These are phyloP conservation scores for Alloscopus bannaensis DNA, from an alignment of 2,888 invertebrate genomes.

Conservation along the genomic window DNA sequence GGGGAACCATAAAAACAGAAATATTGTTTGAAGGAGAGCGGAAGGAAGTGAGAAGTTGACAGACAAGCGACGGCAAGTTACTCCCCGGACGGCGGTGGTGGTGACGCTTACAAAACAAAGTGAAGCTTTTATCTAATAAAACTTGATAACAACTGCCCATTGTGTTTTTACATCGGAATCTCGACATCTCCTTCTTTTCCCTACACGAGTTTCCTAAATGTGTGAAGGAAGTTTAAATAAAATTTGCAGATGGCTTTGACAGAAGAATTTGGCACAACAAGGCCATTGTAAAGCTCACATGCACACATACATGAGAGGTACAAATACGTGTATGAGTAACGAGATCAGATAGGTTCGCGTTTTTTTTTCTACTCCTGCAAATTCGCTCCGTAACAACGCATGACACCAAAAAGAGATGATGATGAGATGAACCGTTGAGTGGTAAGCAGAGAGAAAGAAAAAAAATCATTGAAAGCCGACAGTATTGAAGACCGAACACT, in stretches of 20 bases:
- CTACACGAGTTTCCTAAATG: slow-evolving; percentile 1
- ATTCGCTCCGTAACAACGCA: slow-evolving; percentile 17
- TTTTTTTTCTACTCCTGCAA: slow-evolving; percentile 1
- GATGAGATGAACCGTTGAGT: slow-evolving; percentile 53
- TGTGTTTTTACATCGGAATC: slow-evolving; percentile 21
- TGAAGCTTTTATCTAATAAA: slow-evolving; percentile 32
- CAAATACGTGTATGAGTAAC: slow-evolving; percentile 17
- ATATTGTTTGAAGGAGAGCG: too few species aligned
- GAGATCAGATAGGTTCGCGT: slow-evolving; percentile 8
- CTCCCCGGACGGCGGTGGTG: background rate
- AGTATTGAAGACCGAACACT: slow-evolving; percentile 6
- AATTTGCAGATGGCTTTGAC: slow-evolving; percentile 70
- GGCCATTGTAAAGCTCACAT: slow-evolving; percentile 54
- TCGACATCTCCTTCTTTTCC: background rate
- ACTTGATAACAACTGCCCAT: slow-evolving; percentile 52
- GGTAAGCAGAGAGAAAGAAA: slow-evolving; percentile 42
- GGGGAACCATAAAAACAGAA: too few species aligned
- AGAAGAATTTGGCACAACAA: slow-evolving; percentile 71
- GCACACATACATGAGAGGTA: slow-evolving; percentile 1
- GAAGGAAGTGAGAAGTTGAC: background rate
- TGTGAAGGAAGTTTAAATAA: slow-evolving; percentile 61
- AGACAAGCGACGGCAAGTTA: too few species aligned
- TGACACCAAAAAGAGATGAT: slow-evolving; percentile 13
- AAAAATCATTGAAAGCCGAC: background rate
- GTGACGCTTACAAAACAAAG: slow-evolving; percentile 5